These are phyloP conservation scores for Margaritifera margaritifera DNA, from an alignment of 2,888 invertebrate species.

Conservation along the genomic window DNA sequence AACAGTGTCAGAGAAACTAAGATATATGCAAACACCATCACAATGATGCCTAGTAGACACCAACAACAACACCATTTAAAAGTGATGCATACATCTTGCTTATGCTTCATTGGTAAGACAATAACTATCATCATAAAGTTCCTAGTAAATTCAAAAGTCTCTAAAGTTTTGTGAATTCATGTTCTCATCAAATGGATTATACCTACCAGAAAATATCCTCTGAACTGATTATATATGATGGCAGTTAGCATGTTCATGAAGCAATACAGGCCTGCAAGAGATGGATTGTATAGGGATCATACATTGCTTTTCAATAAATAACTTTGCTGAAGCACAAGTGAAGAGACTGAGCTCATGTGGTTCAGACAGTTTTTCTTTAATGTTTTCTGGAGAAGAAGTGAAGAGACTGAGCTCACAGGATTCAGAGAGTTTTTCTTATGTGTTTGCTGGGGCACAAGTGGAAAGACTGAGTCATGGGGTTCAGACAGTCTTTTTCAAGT, in stretches of 20 bases:
- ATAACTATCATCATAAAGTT: too few relatives aligned
- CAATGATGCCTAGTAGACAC: not conserved
- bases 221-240: slow-evolving; percentile 71
- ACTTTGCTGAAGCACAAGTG: not conserved
- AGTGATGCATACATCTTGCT: not conserved
- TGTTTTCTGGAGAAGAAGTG: not conserved
- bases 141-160: too few relatives aligned
- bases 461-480: too few relatives aligned
- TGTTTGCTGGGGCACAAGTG: too few relatives aligned
- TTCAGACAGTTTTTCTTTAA: not conserved
- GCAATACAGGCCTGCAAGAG: slow-evolving; percentile 66
- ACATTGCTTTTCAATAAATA: not conserved
- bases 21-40: too few relatives aligned
- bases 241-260: slow-evolving; percentile 72
- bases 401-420: not conserved
- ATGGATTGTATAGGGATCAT: not conserved
- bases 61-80: not conserved
- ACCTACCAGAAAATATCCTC: slow-evolving; percentile 70
- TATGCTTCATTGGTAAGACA: too few relatives aligned
- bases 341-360: not conserved
- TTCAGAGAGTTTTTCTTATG: too few relatives aligned
- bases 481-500: not conserved
- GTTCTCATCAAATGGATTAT: not conserved
- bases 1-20: too few relatives aligned
- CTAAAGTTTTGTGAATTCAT: too few relatives aligned